phyloP scores from a whole-genome alignment of 2,888 invertebrate genomes.

The Hirudinaria manillensis region DNA sequence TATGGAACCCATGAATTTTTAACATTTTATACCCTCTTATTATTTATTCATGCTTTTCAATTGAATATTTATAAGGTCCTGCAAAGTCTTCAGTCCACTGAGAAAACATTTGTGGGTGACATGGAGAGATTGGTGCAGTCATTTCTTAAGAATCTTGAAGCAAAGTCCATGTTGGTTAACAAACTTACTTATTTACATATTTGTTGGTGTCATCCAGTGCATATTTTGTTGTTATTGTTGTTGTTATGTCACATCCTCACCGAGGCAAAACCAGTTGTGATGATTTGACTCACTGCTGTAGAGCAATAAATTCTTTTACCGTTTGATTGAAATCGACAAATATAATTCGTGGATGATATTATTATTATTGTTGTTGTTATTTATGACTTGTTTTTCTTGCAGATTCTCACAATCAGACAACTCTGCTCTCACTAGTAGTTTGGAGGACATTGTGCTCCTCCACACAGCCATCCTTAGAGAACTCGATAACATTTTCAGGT shows the following conservation, averaged over 20 bases:
- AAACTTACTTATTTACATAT: neutral
- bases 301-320: no score
- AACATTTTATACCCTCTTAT: no score
- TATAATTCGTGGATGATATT: no score
- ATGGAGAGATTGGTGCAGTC: conserved; percentile 76
- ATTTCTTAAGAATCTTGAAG: conserved; percentile 79
- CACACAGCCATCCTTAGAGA: conserved; percentile 4
- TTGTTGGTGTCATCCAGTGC: no score
- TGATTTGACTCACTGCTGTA: no score
- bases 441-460: conserved; percentile 7
- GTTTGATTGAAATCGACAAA: no score
- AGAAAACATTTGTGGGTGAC: conserved; percentile 82
- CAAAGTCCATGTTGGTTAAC: conserved; percentile 72
- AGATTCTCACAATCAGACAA: neutral
- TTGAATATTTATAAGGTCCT: conserved; percentile 54
- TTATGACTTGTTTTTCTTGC: neutral
- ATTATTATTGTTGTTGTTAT: no score
- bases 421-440: neutral
- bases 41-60: no score
- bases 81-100: conserved; percentile 72
- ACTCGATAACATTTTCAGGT: conserved; percentile 15
- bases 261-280: no score
- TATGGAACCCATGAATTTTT: no score
- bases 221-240: no score
- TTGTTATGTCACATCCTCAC: no score